These are phyloP conservation scores for Trachelus troglodyta DNA, from an alignment of 2,888 invertebrate species.

Conservation along the genomic window DNA sequence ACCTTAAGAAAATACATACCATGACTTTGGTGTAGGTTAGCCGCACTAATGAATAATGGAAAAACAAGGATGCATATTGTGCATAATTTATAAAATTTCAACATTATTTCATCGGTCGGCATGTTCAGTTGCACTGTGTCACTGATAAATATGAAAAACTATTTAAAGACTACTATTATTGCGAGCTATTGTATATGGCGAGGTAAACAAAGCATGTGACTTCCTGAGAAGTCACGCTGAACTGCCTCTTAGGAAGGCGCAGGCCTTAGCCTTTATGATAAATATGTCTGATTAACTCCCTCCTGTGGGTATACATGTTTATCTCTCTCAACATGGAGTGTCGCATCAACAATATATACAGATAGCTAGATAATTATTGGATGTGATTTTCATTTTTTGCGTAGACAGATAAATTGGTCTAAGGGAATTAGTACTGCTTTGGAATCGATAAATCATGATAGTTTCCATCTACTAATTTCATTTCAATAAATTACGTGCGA, in stretches of 20 bases:
- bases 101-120: neutral
- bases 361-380: neutral
- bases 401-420: neutral
- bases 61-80: conserved; percentile 9
- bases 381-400: neutral
- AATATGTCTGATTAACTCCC: conserved; percentile 50
- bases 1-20: neutral
- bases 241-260: conserved; percentile 40
- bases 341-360: neutral
- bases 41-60: neutral
- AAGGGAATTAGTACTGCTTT: neutral
- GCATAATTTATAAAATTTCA: neutral
- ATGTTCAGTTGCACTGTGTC: neutral
- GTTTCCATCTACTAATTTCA: neutral
- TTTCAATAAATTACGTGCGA: neutral
- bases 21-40: neutral
- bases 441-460: neutral
- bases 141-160: neutral
- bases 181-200: neutral
- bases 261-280: conserved; percentile 50
- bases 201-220: conserved; percentile 6
- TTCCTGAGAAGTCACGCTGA: conserved; percentile 39
- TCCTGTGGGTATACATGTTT: conserved; percentile 1
- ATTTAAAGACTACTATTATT: conserved; percentile 7
- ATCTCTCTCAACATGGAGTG: conserved; percentile 7